These are phyloP conservation scores for Corydoras maculifer DNA, from an alignment of 2,113 vertebrate species.

Conservation along the genomic window DNA sequence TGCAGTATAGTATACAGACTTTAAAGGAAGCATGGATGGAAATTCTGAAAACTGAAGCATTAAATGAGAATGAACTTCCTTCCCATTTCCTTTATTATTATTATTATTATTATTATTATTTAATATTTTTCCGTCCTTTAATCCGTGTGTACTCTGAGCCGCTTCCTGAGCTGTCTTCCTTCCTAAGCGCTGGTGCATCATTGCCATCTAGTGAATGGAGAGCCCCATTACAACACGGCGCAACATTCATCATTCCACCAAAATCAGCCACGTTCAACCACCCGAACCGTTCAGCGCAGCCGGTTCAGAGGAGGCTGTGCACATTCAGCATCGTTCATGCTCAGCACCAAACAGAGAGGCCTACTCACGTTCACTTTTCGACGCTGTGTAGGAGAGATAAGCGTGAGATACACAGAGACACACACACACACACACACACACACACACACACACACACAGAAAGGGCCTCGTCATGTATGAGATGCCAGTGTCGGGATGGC, in stretches of 20 bases:
- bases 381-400: slow-evolving; percentile 45
- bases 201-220: slow-evolving; percentile 49
- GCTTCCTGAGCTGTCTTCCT: slow-evolving; percentile 18
- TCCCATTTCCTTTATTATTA: neutral
- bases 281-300: slow-evolving; percentile 17
- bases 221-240: slow-evolving; percentile 32
- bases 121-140: neutral
- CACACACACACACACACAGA: slow-evolving; percentile 39
- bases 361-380: slow-evolving; percentile 49
- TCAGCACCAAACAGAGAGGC: slow-evolving; percentile 35
- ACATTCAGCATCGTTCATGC: slow-evolving; percentile 40
- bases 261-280: slow-evolving; percentile 19
- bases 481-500: slow-evolving; percentile 30
- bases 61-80: neutral
- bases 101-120: no score
- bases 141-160: neutral
- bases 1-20: neutral
- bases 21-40: no score
- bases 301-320: slow-evolving; percentile 30
- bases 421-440: slow-evolving; percentile 33
- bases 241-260: slow-evolving; percentile 26
- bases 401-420: slow-evolving; percentile 23
- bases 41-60: neutral
- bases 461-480: slow-evolving; percentile 40
- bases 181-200: slow-evolving; percentile 40